These are phyloP conservation scores for Cantharis rustica DNA, from an alignment of 2,888 invertebrate species.

Conservation along the genomic window DNA sequence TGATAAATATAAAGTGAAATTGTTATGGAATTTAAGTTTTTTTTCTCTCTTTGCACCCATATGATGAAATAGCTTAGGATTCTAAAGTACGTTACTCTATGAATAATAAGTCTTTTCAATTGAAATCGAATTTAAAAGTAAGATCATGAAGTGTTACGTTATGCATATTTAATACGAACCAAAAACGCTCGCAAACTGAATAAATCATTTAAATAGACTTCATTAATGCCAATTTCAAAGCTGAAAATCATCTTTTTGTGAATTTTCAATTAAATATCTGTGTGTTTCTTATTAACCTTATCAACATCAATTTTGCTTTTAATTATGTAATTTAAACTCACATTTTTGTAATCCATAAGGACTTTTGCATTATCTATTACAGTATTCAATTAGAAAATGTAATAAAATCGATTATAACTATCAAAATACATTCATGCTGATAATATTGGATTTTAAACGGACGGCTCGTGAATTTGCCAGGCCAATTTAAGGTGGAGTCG, in stretches of 20 bases:
- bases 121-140: slow-evolving; percentile 45
- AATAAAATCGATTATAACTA: background rate
- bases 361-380: background rate
- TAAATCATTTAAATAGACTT: slow-evolving; percentile 33
- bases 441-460: too few species aligned
- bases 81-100: slow-evolving; percentile 30
- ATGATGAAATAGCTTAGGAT: slow-evolving; percentile 37
- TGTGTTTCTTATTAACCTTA: background rate
- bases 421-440: too few species aligned
- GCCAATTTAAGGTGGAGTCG: too few species aligned
- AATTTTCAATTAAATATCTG: background rate
- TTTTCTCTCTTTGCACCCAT: slow-evolving; percentile 20
- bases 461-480: too few species aligned
- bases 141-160: slow-evolving; percentile 37
- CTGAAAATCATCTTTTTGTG: background rate
- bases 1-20: slow-evolving; percentile 51
- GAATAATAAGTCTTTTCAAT: slow-evolving; percentile 43
- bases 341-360: background rate
- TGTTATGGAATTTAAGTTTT: slow-evolving; percentile 45
- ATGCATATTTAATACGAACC: slow-evolving; percentile 35
- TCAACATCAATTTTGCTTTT: background rate
- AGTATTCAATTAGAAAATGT: background rate
- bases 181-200: slow-evolving; percentile 28
- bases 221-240: slow-evolving; percentile 29
- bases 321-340: background rate